These are phyloP conservation scores for Alaudala cheleensis DNA, from an alignment of 2,113 vertebrate species.

Conservation along the genomic window DNA sequence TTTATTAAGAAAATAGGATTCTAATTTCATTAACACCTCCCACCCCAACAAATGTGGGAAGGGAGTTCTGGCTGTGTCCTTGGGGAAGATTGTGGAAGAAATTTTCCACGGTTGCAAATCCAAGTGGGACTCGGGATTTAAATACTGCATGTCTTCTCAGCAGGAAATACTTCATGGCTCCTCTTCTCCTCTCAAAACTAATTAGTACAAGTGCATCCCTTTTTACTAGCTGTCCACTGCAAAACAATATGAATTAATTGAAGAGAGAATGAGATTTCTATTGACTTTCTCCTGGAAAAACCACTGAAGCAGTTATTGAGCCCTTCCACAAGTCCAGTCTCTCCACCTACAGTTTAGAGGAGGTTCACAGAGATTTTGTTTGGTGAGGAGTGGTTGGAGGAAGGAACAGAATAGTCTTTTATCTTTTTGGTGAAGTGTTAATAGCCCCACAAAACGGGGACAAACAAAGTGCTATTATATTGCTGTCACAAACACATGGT, in stretches of 20 bases:
- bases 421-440: background rate
- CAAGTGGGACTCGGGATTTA: constrained; percentile 14
- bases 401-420: background rate
- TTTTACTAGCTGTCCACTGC: background rate
- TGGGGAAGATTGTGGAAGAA: background rate
- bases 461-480: background rate
- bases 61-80: background rate
- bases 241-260: background rate
- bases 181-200: constrained; percentile 62
- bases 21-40: no score
- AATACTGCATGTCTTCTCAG: constrained; percentile 67
- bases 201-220: constrained; percentile 52
- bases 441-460: background rate
- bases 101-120: background rate
- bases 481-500: background rate
- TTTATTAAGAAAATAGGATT: background rate
- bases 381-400: background rate
- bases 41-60: background rate
- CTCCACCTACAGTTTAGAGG: background rate
- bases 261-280: background rate
- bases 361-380: background rate
- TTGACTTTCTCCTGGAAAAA: background rate
- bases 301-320: background rate
- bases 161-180: constrained; percentile 68
- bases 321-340: background rate